These are phyloP conservation scores for Eurypyga helias DNA, from an alignment of 2,113 vertebrate species.

Conservation along the genomic window DNA sequence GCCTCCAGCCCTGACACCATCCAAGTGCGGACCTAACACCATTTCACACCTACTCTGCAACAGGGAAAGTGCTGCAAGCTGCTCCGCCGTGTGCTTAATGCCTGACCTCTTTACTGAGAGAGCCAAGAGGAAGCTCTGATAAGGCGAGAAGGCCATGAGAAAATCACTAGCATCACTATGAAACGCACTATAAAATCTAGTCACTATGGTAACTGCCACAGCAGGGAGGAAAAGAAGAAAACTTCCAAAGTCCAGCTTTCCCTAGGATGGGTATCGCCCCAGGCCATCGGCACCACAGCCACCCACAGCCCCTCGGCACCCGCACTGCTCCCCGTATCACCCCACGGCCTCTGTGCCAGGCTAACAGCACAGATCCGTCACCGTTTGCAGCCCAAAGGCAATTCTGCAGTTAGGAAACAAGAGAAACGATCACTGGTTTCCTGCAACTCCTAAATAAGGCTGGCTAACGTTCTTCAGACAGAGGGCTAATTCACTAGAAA, in stretches of 20 bases:
- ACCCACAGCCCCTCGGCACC: neutral
- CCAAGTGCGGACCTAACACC: neutral
- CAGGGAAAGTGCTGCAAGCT: neutral
- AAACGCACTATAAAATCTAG: neutral
- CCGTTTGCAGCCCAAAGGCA: neutral
- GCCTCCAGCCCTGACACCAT: neutral
- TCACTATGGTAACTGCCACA: conserved; percentile 52
- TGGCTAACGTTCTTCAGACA: neutral
- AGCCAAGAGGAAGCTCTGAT: neutral
- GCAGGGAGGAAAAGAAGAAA: conserved; percentile 4
- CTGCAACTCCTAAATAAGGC: neutral
- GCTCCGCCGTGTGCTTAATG: neutral
- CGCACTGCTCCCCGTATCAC: neutral
- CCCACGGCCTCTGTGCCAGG: neutral
- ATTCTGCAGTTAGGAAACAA: neutral
- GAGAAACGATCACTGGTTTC: neutral
- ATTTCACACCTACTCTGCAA: neutral
- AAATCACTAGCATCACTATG: neutral
- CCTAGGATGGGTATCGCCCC: neutral
- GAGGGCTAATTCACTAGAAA: neutral
- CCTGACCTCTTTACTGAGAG: neutral
- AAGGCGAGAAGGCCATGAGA: neutral
- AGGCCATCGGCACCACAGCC: neutral
- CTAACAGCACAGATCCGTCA: neutral
- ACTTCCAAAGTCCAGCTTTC: neutral